A percentile compares a stretch with the other conserved stretches of the same genome.
These are phyloP conservation scores for Periparus ater DNA, from an alignment of 2,797 vertebrate genomes.

Conservation along the genomic window DNA sequence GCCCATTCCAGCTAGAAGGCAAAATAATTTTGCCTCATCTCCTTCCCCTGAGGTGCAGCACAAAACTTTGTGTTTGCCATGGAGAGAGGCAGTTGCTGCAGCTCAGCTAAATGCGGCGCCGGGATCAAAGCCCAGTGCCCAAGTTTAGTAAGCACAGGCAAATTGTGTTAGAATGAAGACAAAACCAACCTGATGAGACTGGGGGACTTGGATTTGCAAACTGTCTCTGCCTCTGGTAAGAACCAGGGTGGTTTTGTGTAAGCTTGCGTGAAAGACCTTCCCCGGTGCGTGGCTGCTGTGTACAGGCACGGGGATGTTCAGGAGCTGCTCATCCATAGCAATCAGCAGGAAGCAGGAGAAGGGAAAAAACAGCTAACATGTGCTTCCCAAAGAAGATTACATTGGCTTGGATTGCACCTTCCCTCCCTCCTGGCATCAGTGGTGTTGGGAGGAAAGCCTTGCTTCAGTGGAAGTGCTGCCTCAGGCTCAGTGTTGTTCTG, in stretches of 20 bases:
- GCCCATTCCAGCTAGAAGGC: neutral
- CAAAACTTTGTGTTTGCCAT: rapidly evolving
- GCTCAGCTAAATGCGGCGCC: neutral
- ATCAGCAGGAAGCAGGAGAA: neutral
- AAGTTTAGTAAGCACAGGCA: neutral
- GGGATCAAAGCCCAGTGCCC: rapidly evolving
- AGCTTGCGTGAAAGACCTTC: neutral
- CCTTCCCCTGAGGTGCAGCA: neutral
- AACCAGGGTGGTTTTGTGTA: neutral
- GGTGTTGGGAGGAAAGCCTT: neutral
- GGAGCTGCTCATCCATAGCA: neutral
- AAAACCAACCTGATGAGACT: neutral
- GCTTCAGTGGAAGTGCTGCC: neutral
- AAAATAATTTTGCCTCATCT: neutral
- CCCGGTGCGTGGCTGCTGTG: neutral
- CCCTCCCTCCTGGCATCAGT: neutral
- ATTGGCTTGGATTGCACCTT: neutral
- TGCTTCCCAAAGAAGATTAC: neutral
- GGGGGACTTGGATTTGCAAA: neutral
- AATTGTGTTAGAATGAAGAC: neutral
- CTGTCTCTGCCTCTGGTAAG: neutral
- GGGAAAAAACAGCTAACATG: neutral
- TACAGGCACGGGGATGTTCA: neutral
- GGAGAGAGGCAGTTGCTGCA: neutral
- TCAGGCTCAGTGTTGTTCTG: neutral